Percentiles rank a stretch among this genome's conserved stretches.
Evolutionary conservation across 2,797 vertebrate species (phyloP).

Genomic region (Buceros bicornis): DNA sequence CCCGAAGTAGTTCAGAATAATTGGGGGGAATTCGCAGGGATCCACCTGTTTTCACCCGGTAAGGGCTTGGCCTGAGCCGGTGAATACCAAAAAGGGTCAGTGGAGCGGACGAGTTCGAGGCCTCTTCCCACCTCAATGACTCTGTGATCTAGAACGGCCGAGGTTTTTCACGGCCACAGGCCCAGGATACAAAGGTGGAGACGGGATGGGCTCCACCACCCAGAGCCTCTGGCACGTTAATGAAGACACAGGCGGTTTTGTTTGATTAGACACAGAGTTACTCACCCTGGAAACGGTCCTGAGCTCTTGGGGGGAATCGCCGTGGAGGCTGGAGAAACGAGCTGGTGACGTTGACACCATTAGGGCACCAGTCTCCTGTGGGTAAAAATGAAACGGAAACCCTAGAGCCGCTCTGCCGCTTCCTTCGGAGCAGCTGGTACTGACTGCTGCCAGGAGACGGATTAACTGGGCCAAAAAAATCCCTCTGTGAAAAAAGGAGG

Average conservation of each 20-base stretch:
- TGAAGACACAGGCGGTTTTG: not conserved
- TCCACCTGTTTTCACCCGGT: not conserved
- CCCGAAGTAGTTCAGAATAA: not conserved
- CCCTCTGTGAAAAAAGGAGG: not conserved
- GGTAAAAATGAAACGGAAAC: not conserved
- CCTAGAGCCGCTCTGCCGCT: not conserved
- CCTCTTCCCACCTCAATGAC: not conserved
- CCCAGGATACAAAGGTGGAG: not conserved
- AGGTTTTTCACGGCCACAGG: not conserved
- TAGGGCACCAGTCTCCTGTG: not conserved
- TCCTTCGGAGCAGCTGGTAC: not conserved
- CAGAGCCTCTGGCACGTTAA: not conserved
- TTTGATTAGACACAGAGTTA: not conserved
- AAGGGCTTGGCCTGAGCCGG: not conserved
- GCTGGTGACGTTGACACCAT: not conserved
- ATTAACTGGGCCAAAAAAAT: not conserved
- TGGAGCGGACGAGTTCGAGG: not conserved
- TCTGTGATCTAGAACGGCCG: not conserved
- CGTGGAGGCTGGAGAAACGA: not conserved
- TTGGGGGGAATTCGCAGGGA: not conserved
- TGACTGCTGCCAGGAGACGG: not conserved
- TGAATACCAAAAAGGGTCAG: not conserved
- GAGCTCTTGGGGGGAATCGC: not conserved
- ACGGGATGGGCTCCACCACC: not conserved
- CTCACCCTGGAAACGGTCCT: not conserved